Base-by-base conservation (phyloP, 2,113 vertebrate genomes). In the Pipra filicauda region DNA sequence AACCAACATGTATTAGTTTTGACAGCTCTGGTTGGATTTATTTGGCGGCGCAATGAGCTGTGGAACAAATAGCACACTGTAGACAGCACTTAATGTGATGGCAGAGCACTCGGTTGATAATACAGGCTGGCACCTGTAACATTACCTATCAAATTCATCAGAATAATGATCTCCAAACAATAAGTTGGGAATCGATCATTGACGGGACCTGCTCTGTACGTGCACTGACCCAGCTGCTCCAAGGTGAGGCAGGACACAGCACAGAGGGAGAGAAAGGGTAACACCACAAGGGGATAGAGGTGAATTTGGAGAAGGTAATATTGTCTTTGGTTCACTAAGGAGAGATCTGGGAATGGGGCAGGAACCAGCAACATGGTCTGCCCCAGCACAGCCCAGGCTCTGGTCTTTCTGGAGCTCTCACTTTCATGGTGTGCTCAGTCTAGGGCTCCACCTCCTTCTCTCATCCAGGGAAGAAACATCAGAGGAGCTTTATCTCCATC, bases 11-110 rank as follows among this genome's bases (percentile, higher is more conserved):
- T 75, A 85, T 92, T 92, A 72, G 79, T 78, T 95, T 89, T 94
- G 95, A 95, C 91, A 94, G 88, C 52, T 91, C 31, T 51, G 70
- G 61, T 8, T 94, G 88, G 92, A 94, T 96, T 97, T 94, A 92
- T 86, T 75, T 89, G 54, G 79, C 41, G 23, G 88, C 37, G 33
- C 88, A 87, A 95, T 15, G 75, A 91, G 79, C 82, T 95, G 92
- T 30, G 52, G 80, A 96, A 93, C 75, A 92, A 95, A 93, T 5
- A 93, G 70, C 70, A 43, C 76, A 87, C 80, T 82, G 92, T 8
- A 92, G 83, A 92, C 54, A 89, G 88, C 86, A 79, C 77, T 91
- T 89, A 89, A 85, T 76, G 59, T n/a, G 71, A 79, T 66, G 54
- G 86, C 81, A 94, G 92, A 93, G 85, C 85, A 57, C 44, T 67